Base-by-base conservation (phyloP, 23 tunicate species). In the Ciona savignyi region DNA sequence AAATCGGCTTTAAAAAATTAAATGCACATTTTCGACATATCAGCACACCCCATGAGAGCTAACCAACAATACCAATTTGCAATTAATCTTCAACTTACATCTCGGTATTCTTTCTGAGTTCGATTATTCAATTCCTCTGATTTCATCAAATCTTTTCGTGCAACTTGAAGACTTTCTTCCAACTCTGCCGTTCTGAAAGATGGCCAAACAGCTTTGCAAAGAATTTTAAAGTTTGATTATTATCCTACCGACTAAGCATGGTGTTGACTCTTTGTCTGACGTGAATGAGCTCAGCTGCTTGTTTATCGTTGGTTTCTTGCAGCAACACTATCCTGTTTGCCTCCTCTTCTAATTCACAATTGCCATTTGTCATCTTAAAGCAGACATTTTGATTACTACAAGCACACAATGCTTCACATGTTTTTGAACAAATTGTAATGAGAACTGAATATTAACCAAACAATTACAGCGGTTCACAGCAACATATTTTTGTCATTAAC, bases 221-320 rank as follows among this genome's bases (percentile, higher is more conserved):
- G n/a, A n/a, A n/a, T n/a, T n/a, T n/a, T n/a, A n/a, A n/a, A n/a
- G n/a, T n/a, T n/a, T n/a, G n/a, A n/a, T n/a, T n/a, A n/a, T n/a
- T n/a, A 33, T 21, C 78, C 28, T 49, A 91, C 97, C 78, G 80
- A 22, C 64, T 42, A 1, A 80, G 33, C 22, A 66, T 24, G 6
- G 69, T 72, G 66, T 74, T 77, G 33, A 73, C 80, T 32, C 88
- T 33, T 30, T 82, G 87, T 15, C 88, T 49, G 15, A 88, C 19
- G 60, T 88, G 96, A 22, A 80, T 65, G 15, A 91, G 70, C 71
- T 91, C 97, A 0, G 68, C 60, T 34, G 91, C 25, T 68, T 85
- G 97, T 34, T 84, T 91, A 1, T 91, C 97, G 29, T 86, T 84
- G 25, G 82, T 74, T 71, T 91, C 90, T 71, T 91, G 82, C 56